Evolutionary conservation across 1,140 invertebrate species (phyloP).

Genomic region (Brachionus koreanus): DNA sequence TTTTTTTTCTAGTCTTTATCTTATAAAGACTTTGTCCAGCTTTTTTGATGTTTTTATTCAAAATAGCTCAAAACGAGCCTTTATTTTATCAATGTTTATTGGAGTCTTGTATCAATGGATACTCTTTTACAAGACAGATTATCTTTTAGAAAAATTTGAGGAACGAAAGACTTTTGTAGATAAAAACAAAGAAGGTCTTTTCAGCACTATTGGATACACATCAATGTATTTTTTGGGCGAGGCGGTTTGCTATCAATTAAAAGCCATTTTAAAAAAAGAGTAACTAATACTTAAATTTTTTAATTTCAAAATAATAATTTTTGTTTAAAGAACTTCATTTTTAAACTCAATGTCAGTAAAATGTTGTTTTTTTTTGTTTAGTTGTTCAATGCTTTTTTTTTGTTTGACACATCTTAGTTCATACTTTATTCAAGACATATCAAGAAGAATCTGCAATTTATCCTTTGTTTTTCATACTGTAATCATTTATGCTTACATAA

Average conservation of each 20-base stretch:
- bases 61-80: not conserved
- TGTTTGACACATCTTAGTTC: not conserved
- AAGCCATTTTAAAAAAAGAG: not conserved
- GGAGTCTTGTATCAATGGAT: not conserved
- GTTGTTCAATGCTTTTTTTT: not conserved
- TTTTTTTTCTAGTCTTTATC: not conserved
- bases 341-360: not conserved
- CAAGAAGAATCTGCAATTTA: slow-evolving; percentile 11
- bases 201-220: slow-evolving; percentile 76
- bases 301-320: not conserved
- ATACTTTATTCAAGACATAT: slow-evolving; percentile 4
- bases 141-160: not conserved
- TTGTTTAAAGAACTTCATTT: not conserved
- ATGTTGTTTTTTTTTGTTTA: not conserved
- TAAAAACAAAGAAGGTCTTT: slow-evolving; percentile 83
- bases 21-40: not conserved
- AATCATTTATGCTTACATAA: not conserved
- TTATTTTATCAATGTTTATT: not conserved
- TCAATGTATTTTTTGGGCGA: slow-evolving; percentile 68
- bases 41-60: not conserved
- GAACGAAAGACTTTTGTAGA: slow-evolving; percentile 57
- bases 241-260: not conserved
- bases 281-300: not conserved
- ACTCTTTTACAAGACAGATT: slow-evolving; percentile 37
- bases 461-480: slow-evolving; percentile 12